Base-by-base conservation (phyloP, 2,888 invertebrate genomes). In the Linhomoeus sp. region DNA sequence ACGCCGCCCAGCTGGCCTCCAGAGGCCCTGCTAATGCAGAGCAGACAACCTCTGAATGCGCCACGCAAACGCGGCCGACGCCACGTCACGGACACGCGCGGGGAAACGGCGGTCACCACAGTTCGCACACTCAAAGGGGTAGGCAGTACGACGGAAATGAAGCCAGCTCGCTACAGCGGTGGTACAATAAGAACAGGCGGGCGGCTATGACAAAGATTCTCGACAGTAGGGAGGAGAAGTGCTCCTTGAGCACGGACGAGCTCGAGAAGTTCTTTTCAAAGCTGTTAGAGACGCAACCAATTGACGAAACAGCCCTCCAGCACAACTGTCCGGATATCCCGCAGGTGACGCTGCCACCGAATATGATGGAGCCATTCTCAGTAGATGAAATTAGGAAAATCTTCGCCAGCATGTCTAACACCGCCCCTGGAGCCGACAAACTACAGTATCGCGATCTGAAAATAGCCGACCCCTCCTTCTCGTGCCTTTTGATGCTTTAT, bases 381-480 rank as follows among this genome's bases (percentile, higher is more conserved):
- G 38, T 17, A 5, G 17, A 5, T 7, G 38, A 38, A 3, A 5
- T 38, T 3, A 7, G 17, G 9, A 17, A 17, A 38, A 20, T 38
- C 17, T 17, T 38, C 9, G 7, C 5, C 5, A 5, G 20, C 5
- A 38, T 38, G 38, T 41, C 42, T 12, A 45, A 45, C 40, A 38
- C 45, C 3, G 37, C 45, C 12, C 45, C 45, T 17, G 45, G 45
- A 9, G n/a, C 24, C 25, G 37, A 45, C 19, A 37, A 19, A 25
- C 22, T 38, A 22, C 14, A 9, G 14, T 45, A 45, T n/a, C 41
- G 37, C 14, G 19, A 45, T 17, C 38, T 45, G 22, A 7, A 14
- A 25, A 40, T 3, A 9, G 37, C 25, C 9, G 45, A 45, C 19
- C 43, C 43, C 3, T 29, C 43, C 20, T 5, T 39, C n/a, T 15